Conservation (phyloP, 2,888 invertebrate species). For the Lepidochrysops patricia region DNA sequence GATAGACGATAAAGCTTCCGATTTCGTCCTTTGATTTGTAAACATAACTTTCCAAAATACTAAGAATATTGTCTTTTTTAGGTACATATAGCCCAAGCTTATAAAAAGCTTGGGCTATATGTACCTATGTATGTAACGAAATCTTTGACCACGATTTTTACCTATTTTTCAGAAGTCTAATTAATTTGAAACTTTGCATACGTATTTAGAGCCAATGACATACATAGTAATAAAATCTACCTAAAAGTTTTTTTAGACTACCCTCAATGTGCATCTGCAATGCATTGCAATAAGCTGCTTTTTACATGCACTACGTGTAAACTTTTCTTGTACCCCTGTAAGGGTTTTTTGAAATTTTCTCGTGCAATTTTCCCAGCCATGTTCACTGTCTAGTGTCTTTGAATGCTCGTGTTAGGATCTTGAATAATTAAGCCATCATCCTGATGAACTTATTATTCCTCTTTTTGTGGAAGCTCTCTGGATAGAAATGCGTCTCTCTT, state of each 20-base stretch:
- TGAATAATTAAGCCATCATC: not conserved
- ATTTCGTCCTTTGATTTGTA: too few species aligned
- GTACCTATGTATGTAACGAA: too few species aligned
- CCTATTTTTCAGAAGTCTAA: too few species aligned
- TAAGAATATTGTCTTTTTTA: too few species aligned
- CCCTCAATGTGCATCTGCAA: not conserved
- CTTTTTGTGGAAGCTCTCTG: not conserved
- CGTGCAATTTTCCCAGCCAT: not conserved
- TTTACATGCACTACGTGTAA: not conserved
- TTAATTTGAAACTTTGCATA: too few species aligned
- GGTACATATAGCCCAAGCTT: too few species aligned
- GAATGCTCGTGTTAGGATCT: not conserved
- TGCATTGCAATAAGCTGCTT: not conserved
- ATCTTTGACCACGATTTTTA: too few species aligned
- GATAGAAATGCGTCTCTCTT: not conserved
- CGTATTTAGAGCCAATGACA: too few species aligned
- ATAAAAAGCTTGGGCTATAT: too few species aligned
- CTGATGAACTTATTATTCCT: not conserved
- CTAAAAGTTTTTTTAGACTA: not conserved
- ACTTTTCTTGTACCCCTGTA: not conserved
- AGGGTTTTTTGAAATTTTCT: not conserved
- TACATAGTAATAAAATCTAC: too few species aligned
- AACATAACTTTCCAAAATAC: too few species aligned
- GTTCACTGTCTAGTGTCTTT: not conserved
- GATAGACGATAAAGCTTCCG: too few species aligned